phyloP scores from a whole-genome alignment of 2,888 invertebrate genomes.

The Copidosoma aretas region DNA sequence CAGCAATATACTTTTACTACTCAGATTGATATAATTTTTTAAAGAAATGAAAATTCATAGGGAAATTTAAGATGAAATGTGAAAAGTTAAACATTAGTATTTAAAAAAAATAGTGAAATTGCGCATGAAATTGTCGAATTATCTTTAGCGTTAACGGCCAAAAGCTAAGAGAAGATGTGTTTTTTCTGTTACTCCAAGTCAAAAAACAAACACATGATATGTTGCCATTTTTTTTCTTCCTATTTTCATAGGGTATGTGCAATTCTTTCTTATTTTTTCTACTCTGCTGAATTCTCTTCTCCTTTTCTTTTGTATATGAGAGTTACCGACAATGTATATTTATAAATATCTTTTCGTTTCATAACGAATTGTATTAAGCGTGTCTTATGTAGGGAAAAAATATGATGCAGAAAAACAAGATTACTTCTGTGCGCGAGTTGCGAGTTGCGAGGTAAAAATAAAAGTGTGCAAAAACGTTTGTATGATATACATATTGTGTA shows the following conservation, averaged over 20 bases:
- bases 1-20: conserved; percentile 6
- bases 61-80: conserved; percentile 32
- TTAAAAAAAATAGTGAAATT: too few species aligned
- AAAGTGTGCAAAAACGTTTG: conserved; percentile 22
- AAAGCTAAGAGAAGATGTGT: conserved; percentile 38
- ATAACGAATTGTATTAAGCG: conserved; percentile 44
- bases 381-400: conserved; percentile 23
- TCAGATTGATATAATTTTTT: not conserved
- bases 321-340: conserved; percentile 61
- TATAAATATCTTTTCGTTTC: conserved; percentile 57
- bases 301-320: conserved; percentile 53
- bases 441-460: conserved; percentile 18
- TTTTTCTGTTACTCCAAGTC: conserved; percentile 37
- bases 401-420: conserved; percentile 24
- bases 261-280: conserved; percentile 43
- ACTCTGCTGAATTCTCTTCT: not conserved
- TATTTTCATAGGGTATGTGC: conserved; percentile 48
- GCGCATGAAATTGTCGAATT: too few species aligned
- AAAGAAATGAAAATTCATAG: conserved; percentile 23
- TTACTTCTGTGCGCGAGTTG: conserved; percentile 31
- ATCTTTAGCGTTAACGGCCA: conserved; percentile 4
- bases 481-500: conserved; percentile 31
- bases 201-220: conserved; percentile 49
- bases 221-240: conserved; percentile 50
- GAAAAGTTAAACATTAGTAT: conserved; percentile 12